Conservation (phyloP, 2,888 invertebrate species). For the Leptura quadrifasciata region DNA sequence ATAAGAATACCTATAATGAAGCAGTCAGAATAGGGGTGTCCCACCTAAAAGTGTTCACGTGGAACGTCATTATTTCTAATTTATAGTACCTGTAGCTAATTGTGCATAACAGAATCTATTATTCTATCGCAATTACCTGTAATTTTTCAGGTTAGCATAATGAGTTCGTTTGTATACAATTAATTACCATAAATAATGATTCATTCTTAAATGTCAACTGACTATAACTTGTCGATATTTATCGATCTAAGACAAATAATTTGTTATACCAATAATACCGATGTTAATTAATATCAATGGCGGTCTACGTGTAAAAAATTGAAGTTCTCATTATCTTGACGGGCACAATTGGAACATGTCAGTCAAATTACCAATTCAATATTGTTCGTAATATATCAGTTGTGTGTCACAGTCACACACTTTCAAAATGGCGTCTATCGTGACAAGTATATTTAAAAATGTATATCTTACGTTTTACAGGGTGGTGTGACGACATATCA, state of each 20-base stretch:
- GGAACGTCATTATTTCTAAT: conserved; percentile 13
- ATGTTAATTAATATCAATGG: background rate
- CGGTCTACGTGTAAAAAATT: too few relatives aligned
- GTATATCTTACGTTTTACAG: too few relatives aligned
- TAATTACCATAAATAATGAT: conserved; percentile 15
- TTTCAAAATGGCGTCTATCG: too few relatives aligned
- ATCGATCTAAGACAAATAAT: conserved; percentile 3
- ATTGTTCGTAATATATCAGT: background rate
- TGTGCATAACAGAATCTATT: conserved; percentile 19
- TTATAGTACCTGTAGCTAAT: conserved; percentile 22
- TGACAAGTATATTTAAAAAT: too few relatives aligned
- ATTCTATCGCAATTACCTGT: background rate
- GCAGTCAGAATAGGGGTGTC: background rate
- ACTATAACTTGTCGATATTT: conserved; percentile 15
- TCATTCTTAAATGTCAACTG: conserved; percentile 25
- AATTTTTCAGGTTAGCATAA: conserved; percentile 23
- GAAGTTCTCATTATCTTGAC: too few relatives aligned
- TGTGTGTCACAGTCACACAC: too few relatives aligned
- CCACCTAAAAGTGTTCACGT: conserved; percentile 17
- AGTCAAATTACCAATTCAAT: background rate
- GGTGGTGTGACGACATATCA: too few relatives aligned
- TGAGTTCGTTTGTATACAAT: conserved; percentile 9
- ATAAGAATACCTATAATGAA: background rate
- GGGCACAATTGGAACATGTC: too few relatives aligned
- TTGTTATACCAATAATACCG: background rate